Conservation (phyloP, 1,140 invertebrate genomes). For the Papilio helenus region DNA sequence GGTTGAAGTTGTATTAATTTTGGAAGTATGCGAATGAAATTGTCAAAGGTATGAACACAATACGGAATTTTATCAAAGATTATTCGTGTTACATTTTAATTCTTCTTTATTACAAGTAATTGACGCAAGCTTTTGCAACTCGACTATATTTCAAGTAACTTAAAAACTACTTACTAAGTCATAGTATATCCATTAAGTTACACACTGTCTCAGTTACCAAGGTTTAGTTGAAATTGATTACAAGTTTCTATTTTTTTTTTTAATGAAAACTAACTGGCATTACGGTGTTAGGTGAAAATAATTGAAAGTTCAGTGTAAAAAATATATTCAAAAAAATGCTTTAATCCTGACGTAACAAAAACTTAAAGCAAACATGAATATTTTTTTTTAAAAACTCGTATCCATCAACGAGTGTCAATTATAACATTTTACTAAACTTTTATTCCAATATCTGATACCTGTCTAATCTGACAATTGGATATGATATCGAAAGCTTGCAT, state of each 20-base stretch:
- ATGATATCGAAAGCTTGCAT: background rate
- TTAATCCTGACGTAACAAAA: background rate
- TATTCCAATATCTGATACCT: background rate
- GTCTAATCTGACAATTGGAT: background rate
- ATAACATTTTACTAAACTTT: background rate
- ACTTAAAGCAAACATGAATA: background rate
- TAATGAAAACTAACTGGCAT: too few species aligned
- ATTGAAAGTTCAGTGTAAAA: too few species aligned
- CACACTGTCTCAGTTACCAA: too few species aligned
- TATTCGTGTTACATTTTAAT: background rate
- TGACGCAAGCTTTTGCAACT: too few species aligned
- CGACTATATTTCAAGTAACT: too few species aligned
- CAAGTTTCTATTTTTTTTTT: too few species aligned
- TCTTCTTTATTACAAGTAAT: background rate
- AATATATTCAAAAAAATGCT: background rate
- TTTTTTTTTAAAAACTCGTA: background rate
- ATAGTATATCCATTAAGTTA: too few species aligned
- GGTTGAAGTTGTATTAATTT: slow-evolving; percentile 40
- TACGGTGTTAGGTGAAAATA: too few species aligned
- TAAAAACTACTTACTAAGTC: too few species aligned
- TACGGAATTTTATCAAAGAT: background rate
- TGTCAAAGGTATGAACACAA: slow-evolving; percentile 28
- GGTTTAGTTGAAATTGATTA: too few species aligned
- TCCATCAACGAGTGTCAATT: slow-evolving; percentile 17
- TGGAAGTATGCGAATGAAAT: slow-evolving; percentile 41